These are phyloP conservation scores for Phymatocera aterrima DNA, from an alignment of 2,888 invertebrate genomes.

Conservation along the genomic window DNA sequence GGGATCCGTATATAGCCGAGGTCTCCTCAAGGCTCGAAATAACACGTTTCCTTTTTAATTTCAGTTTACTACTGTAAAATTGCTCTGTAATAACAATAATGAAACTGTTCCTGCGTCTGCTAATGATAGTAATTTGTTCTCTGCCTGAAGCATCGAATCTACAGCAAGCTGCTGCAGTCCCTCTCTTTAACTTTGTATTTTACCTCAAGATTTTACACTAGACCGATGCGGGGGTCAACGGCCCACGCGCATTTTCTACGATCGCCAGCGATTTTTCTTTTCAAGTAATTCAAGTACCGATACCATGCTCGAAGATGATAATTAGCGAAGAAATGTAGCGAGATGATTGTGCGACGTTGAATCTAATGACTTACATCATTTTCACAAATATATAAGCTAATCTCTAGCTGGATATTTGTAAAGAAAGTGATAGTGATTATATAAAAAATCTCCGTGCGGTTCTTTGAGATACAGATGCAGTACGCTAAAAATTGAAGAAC, in stretches of 20 bases:
- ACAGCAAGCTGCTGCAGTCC: neutral
- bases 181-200: neutral
- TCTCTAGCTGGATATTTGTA: too few relatives aligned
- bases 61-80: slow-evolving; percentile 72
- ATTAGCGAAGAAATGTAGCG: neutral
- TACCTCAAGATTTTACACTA: neutral
- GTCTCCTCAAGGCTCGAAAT: slow-evolving; percentile 57
- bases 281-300: neutral
- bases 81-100: slow-evolving; percentile 67
- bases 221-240: neutral
- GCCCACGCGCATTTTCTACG: neutral
- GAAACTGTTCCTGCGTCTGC: slow-evolving; percentile 54
- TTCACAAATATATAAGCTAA: too few relatives aligned
- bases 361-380: too few relatives aligned
- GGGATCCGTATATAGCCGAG: slow-evolving; percentile 9
- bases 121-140: slow-evolving; percentile 65
- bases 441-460: too few relatives aligned
- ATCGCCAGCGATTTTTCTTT: neutral
- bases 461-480: too few relatives aligned
- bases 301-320: neutral
- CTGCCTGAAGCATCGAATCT: slow-evolving; percentile 31
- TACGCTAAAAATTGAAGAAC: too few relatives aligned
- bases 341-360: too few relatives aligned
- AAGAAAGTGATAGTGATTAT: too few relatives aligned
- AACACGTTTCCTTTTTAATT: slow-evolving; percentile 68